Conservation (phyloP, 2,888 invertebrate species). For the Phymatocera aterrima region DNA sequence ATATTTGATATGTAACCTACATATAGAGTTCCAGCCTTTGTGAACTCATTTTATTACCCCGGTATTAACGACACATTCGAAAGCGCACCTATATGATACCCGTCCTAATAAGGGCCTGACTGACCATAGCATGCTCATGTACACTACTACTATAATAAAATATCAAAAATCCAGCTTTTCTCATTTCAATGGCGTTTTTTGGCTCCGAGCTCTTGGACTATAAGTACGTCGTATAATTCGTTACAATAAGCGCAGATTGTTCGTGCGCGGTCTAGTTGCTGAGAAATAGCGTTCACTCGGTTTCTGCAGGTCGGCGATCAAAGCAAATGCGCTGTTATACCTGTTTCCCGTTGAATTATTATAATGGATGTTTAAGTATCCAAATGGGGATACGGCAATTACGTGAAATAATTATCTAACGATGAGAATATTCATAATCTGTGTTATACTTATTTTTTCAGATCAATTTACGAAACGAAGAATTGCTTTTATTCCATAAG, state of each 20-base stretch:
- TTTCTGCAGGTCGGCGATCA: constrained; percentile 39
- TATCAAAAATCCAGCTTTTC: no score
- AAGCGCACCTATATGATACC: no score
- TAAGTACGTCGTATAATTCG: constrained; percentile 9
- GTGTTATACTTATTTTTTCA: neutral
- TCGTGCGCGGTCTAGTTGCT: constrained; percentile 39
- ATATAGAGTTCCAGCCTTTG: no score
- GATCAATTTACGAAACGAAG: neutral
- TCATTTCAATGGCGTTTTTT: no score
- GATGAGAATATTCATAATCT: neutral
- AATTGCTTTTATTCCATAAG: constrained; percentile 9
- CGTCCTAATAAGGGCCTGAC: no score
- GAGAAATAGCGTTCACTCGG: constrained; percentile 44
- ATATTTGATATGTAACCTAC: no score
- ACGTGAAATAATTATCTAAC: neutral
- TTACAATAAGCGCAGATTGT: constrained; percentile 7
- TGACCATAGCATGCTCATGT: no score
- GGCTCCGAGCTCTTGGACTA: no score
- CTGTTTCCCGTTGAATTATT: constrained; percentile 8
- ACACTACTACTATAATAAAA: no score
- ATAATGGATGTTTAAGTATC: constrained; percentile 12
- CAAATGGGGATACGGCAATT: neutral
- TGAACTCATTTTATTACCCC: no score
- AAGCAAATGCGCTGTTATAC: neutral
- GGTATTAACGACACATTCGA: no score